Base-by-base conservation (phyloP, 2,113 vertebrate species). In the Motacilla alba region DNA sequence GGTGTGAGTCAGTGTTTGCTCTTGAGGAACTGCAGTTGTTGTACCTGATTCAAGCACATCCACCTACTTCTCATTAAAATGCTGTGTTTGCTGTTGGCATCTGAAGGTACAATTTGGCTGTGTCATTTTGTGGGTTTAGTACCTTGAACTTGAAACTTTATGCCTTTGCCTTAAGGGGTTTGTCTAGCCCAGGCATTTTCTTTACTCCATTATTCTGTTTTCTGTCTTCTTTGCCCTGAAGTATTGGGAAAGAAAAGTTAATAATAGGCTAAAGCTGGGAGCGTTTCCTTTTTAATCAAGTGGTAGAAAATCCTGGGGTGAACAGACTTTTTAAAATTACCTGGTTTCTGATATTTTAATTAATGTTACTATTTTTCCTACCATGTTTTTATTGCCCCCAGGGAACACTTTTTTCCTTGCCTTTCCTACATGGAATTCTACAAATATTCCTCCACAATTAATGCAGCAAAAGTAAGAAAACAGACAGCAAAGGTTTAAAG, bases 241-340 rank as follows among this genome's bases (percentile, higher is more conserved):
- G 85, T 90, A 73, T 2, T 75, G 17, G 12, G 49, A 49, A 75
- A 87, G 78, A 83, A 89, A 87, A 87, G 68, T 76, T 91, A 93
- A 84, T 91, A 90, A 64, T 19, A 66, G 44, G 44, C 67, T 43
- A 52, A 91, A 91, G 58, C 75, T 87, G 35, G 21, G 33, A 91
- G 56, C 55, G 47, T 89, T 81, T 94, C 83, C 73, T 90, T 89
- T 78, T 87, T 96, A 91, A 94, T 89, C 50, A 78, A 89, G 50
- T 6, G 22, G 59, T 69, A 67, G 33, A 93, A 89, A 77, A 58
- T 37, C 7, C 64, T 94, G 41, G 28, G 37, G 21, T 62, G 60
- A 91, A 67, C 53, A 89, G n/a, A 33, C 14, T 55, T 73, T 86
- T 74, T 37, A 0, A 50, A 92, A 87, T 94, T 83, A 70, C 76